Conservation (phyloP, 2,797 vertebrate genomes). For the Phrynocephalus forsythii region DNA sequence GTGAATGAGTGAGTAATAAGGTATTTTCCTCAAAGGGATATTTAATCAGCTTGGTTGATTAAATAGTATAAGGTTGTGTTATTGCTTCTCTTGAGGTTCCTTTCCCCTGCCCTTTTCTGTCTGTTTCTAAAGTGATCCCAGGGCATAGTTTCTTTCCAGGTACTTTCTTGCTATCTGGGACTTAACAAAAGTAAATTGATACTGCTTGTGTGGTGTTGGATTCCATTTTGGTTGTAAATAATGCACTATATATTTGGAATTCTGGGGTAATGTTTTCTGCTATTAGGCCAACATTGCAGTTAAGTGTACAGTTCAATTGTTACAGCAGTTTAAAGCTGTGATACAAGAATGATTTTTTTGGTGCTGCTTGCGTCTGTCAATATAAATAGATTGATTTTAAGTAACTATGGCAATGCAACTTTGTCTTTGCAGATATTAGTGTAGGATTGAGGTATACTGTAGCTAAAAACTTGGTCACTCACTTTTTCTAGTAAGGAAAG, state of each 20-base stretch:
- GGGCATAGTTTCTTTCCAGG: background rate
- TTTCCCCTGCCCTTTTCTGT: background rate
- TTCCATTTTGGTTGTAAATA: background rate
- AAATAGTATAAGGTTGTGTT: background rate
- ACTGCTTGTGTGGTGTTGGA: background rate
- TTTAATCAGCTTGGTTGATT: background rate
- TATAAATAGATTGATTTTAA: slow-evolving; percentile 36
- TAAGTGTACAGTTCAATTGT: background rate
- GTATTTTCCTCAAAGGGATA: slow-evolving; percentile 2
- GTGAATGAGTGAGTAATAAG: background rate
- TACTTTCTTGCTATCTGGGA: background rate
- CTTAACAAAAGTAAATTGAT: background rate
- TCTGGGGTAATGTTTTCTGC: background rate
- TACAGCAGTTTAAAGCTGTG: background rate
- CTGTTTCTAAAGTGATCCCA: background rate
- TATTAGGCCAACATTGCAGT: background rate
- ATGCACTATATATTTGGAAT: background rate
- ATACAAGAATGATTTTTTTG: slow-evolving; percentile 19
- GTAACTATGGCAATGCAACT: background rate
- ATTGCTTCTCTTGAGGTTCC: background rate
- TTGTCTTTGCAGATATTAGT: slow-evolving; percentile 6
- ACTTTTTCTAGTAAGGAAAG: slow-evolving; percentile 21
- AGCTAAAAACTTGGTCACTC: background rate
- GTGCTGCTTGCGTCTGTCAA: slow-evolving; percentile 42
- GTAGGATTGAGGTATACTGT: background rate